Percentiles rank a stretch among this genome's conserved stretches.
phyloP scores from a whole-genome alignment of 2,888 invertebrate species.

The Ennomos erosarius region DNA sequence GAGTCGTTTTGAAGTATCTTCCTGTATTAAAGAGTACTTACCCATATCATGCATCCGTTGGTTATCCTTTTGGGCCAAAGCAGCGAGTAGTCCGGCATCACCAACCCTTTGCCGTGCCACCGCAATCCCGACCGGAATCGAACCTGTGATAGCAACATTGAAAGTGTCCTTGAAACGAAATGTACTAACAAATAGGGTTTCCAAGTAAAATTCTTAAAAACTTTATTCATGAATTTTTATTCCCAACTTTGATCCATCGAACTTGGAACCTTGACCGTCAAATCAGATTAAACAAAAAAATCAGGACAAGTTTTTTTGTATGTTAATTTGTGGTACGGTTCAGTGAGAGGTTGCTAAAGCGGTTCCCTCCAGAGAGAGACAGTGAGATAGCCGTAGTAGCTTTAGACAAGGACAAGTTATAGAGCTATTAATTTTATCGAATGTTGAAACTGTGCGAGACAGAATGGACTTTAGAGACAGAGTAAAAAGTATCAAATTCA shows the following conservation, averaged over 20 bases:
- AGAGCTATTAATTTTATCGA: slow-evolving; percentile 7
- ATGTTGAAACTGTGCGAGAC: slow-evolving; percentile 1
- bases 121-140: slow-evolving; percentile 93
- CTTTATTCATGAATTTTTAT: slow-evolving; percentile 2
- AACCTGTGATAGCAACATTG: slow-evolving; percentile 47
- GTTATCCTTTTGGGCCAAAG: slow-evolving; percentile 84
- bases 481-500: slow-evolving; percentile 12
- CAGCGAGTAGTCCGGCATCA: slow-evolving; percentile 85
- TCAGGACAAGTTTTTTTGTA: slow-evolving; percentile 15
- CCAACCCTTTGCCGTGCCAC: slow-evolving; percentile 92
- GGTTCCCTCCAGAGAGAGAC: slow-evolving; percentile 15
- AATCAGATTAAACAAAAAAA: slow-evolving; percentile 8
- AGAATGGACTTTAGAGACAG: not conserved
- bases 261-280: slow-evolving; percentile 18
- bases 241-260: slow-evolving; percentile 3
- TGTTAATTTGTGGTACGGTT: not conserved
- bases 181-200: not conserved
- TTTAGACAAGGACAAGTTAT: slow-evolving; percentile 12
- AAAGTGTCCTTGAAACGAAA: not conserved
- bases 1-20: not conserved
- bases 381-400: not conserved
- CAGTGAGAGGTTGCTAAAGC: slow-evolving; percentile 18
- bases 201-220: not conserved
- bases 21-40: slow-evolving; percentile 57
- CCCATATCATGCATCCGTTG: slow-evolving; percentile 84